Percentiles rank a stretch among this genome's conserved stretches.
Conservation (phyloP, 2,888 invertebrate genomes). For the Aradus depressus region DNA sequence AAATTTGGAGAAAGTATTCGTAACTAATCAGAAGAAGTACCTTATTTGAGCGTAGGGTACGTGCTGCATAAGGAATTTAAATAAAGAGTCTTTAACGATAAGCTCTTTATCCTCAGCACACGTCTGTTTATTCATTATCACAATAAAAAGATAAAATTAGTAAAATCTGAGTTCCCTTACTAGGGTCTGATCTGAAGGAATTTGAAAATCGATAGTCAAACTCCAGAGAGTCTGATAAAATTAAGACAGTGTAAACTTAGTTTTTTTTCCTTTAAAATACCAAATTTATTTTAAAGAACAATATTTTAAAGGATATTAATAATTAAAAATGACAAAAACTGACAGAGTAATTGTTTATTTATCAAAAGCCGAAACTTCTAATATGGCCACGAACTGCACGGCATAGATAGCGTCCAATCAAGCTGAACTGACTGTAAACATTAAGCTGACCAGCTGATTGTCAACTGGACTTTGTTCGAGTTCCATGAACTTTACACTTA, state of each 20-base stretch:
- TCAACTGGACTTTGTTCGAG: neutral
- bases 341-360: too few relatives aligned
- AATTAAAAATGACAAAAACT: too few relatives aligned
- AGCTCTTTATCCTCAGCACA: constrained; percentile 47
- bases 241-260: too few relatives aligned
- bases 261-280: too few relatives aligned
- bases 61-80: constrained; percentile 67
- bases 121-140: constrained; percentile 16
- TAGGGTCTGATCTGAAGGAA: too few relatives aligned
- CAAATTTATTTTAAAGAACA: too few relatives aligned
- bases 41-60: constrained; percentile 68
- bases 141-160: neutral
- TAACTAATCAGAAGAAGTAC: constrained; percentile 32
- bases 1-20: too few relatives aligned
- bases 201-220: too few relatives aligned
- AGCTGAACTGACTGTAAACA: constrained; percentile 12
- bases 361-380: constrained; percentile 4
- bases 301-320: too few relatives aligned
- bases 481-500: too few relatives aligned
- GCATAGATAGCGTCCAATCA: constrained; percentile 13
- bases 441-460: constrained; percentile 15
- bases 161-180: too few relatives aligned
- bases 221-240: too few relatives aligned
- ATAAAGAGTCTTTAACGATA: constrained; percentile 68
- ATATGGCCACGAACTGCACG: constrained; percentile 9